Evolutionary conservation across 37 sponge, comb jelly and placozoan genomes (phyloP), one percentile per base, ranked within the genome.

Genomic region (Chondrilla cf. caribensis): DNA sequence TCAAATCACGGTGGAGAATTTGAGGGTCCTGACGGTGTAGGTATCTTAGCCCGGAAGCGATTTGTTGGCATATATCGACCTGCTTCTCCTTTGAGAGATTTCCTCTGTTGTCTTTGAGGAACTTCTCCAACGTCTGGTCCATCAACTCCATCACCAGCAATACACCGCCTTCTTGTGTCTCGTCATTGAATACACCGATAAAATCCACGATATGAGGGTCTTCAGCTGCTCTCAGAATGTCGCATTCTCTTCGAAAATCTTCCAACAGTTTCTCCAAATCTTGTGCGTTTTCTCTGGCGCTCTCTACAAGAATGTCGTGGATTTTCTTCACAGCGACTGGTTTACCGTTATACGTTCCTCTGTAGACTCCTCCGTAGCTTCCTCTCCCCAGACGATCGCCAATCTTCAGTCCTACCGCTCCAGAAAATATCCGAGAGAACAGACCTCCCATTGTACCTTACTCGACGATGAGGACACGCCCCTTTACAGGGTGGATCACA

Each of bases 261-360:
- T 29, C 29, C 11, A 72, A 29, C 11, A 66, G n/a, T 11, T 28
- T 66, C 11, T 66, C 31, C 11, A 24, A 21, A 66, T 28, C 57
- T 55, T 55, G 17, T 55, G 17, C 17, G 57, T 11, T 19, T 55
- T 55, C 17, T 17, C 57, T 55, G 57, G 57, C 70, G 70, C 21
- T 35, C 2, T 73, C 43, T 25, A 73, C 8, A 40, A 36, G 18
- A 37, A 39, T 0, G 18, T 37, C n/a, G 41, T 36, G 41, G 21
- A 73, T 73, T 43, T 42, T 39, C 76, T 73, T 73, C 31, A 73
- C 41, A 40, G 76, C 76, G n/a, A 73, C 76, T 25, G 28, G 14
- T 8, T 18, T 14, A 25, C 7, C 6, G 2, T 37, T 15, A 40
- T 17, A 18, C 25, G 41, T 38, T 25, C 44, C 76, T 22, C 25